A percentile compares a stretch with the other conserved stretches of the same genome.
Evolutionary conservation across 2,797 vertebrate genomes (phyloP).

Genomic region (Propithecus perrieri): DNA sequence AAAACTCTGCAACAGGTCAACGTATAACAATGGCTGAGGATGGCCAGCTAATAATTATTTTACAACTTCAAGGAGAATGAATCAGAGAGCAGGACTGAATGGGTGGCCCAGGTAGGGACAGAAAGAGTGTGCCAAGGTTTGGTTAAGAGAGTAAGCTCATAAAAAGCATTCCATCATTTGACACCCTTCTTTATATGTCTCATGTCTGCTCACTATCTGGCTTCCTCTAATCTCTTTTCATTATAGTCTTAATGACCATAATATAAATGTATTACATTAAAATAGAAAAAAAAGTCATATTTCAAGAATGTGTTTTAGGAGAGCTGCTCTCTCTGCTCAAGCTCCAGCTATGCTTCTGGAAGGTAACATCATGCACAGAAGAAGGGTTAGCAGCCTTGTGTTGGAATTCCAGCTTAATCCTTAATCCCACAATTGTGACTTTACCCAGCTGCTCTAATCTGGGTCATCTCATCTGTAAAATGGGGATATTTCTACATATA

Average conservation of each 20-base stretch:
- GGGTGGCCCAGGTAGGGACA: background rate
- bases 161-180: background rate
- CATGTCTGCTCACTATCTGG: background rate
- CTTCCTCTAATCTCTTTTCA: conserved; percentile 11
- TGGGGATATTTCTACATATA: background rate
- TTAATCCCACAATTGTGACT: too few relatives aligned
- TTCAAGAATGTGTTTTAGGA: background rate
- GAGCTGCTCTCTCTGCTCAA: background rate
- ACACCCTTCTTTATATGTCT: background rate
- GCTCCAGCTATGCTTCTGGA: background rate
- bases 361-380: too few relatives aligned
- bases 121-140: background rate
- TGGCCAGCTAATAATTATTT: background rate
- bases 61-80: background rate
- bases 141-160: background rate
- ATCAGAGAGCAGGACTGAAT: background rate
- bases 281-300: background rate
- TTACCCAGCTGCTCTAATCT: background rate
- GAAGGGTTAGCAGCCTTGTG: too few relatives aligned
- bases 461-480: background rate
- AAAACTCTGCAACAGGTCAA: background rate
- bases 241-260: conserved; percentile 15
- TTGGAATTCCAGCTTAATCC: background rate
- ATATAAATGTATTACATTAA: background rate
- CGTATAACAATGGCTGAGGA: background rate